phyloP scores from a whole-genome alignment of 2,113 vertebrate species.

The Gavialis gangeticus region DNA sequence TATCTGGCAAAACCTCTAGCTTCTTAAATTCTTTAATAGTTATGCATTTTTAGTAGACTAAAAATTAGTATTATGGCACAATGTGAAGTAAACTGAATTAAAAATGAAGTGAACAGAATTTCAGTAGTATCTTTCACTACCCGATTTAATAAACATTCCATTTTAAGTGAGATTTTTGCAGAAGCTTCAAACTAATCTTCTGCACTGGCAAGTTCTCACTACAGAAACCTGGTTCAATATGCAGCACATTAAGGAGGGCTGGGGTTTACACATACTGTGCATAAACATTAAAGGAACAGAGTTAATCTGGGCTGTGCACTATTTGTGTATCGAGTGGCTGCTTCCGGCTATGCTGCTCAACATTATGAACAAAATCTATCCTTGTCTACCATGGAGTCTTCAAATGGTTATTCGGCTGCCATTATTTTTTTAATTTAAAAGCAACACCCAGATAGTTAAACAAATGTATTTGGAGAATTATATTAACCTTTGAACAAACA shows the following conservation, averaged over 20 bases:
- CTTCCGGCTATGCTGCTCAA: background rate
- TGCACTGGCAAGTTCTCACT: background rate
- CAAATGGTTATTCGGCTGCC: background rate
- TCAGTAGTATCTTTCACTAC: background rate
- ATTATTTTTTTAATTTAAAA: background rate
- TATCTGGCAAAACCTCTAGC: background rate
- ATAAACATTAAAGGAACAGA: background rate
- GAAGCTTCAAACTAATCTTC: background rate
- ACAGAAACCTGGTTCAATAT: background rate
- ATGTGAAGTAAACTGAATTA: background rate
- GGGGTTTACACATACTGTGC: background rate
- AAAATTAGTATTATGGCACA: background rate
- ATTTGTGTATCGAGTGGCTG: background rate
- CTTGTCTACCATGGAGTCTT: background rate
- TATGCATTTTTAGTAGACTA: background rate
- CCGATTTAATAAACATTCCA: background rate
- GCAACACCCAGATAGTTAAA: background rate
- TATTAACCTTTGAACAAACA: slow-evolving; percentile 95
- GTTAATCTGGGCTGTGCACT: background rate
- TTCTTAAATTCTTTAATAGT: background rate
- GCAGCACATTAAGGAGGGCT: background rate
- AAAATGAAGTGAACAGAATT: background rate
- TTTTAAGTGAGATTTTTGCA: background rate
- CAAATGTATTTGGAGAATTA: background rate
- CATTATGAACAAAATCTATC: background rate